These are phyloP conservation scores for Barypeithes pellucidus DNA, from an alignment of 2,888 invertebrate genomes.

Conservation along the genomic window DNA sequence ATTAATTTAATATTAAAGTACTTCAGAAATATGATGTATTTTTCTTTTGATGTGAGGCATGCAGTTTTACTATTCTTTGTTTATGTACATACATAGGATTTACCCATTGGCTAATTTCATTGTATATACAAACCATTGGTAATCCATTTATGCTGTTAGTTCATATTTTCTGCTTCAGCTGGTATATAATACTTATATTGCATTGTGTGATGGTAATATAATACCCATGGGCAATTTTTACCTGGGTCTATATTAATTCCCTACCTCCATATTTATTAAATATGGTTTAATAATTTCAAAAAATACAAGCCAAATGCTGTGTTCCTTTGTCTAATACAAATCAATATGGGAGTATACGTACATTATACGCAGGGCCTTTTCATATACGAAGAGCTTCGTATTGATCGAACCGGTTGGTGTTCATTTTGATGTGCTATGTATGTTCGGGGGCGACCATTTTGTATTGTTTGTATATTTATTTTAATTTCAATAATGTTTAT, in stretches of 20 bases:
- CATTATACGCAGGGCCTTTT: conserved; percentile 39
- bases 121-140: conserved; percentile 38
- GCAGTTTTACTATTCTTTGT: conserved; percentile 36
- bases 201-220: conserved; percentile 49
- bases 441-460: conserved; percentile 25
- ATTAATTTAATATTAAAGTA: conserved; percentile 34
- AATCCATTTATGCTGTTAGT: conserved; percentile 40
- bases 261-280: conserved; percentile 36
- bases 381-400: conserved; percentile 31
- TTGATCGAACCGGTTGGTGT: conserved; percentile 39
- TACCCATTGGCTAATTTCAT: conserved; percentile 30
- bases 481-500: not conserved
- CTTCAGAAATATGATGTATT: conserved; percentile 20
- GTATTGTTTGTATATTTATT: not conserved
- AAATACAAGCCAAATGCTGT: conserved; percentile 13
- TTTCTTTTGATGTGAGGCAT: conserved; percentile 34
- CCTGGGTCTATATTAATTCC: conserved; percentile 47
- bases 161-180: conserved; percentile 51
- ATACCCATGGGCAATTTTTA: conserved; percentile 44
- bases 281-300: conserved; percentile 45
- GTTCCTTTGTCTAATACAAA: conserved; percentile 41
- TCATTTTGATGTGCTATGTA: not conserved
- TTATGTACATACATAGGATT: conserved; percentile 1
- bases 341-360: conserved; percentile 40
- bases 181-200: conserved; percentile 38